Conservation (phyloP, 2,797 vertebrate species). For the Sphenodon punctatus region DNA sequence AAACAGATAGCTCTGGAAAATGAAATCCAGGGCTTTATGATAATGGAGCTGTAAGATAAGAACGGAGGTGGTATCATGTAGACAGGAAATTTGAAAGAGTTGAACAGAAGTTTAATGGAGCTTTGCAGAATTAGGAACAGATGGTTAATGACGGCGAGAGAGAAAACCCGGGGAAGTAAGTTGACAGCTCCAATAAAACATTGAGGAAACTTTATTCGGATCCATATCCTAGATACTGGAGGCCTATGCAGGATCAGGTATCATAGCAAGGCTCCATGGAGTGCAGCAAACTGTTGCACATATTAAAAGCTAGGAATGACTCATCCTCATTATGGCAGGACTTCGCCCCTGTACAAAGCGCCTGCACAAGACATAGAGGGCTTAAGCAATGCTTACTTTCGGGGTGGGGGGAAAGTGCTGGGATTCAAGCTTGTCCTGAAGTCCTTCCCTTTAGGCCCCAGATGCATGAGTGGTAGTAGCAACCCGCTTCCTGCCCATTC, state of each 20-base stretch:
- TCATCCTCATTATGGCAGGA: background rate
- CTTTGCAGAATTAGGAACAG: background rate
- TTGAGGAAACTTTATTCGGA: background rate
- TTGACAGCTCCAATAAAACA: background rate
- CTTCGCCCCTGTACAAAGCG: background rate
- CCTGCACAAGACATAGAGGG: background rate
- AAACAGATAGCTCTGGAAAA: background rate
- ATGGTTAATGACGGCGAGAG: background rate
- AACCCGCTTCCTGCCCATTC: no score
- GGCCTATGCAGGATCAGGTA: rapidly evolving
- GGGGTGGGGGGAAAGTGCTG: no score
- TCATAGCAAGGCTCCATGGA: rapidly evolving
- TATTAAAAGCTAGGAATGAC: background rate
- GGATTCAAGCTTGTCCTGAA: no score
- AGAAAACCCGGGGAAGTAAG: background rate
- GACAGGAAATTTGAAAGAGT: background rate
- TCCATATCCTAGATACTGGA: background rate
- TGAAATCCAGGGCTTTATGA: background rate
- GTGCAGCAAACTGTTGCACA: rapidly evolving
- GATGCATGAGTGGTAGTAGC: no score
- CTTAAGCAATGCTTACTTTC: no score
- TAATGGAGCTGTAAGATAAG: background rate
- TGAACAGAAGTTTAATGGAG: background rate
- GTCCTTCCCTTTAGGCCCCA: no score
- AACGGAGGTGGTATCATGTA: rapidly evolving